Evolutionary conservation across 2,888 invertebrate genomes (phyloP).

Genomic region (Drosophila cognata): DNA sequence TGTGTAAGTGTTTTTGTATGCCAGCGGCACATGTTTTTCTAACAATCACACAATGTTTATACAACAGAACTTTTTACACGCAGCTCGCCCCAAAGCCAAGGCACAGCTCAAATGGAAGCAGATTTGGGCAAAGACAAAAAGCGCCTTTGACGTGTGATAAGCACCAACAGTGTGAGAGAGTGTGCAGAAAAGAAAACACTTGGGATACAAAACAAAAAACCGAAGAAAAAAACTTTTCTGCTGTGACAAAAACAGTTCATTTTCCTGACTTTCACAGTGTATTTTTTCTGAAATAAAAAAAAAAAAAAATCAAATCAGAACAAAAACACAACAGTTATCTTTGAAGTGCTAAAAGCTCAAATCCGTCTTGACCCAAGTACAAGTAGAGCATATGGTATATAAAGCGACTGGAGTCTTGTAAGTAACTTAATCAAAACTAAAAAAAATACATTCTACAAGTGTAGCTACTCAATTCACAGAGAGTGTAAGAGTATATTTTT

Average conservation of each 20-base stretch:
- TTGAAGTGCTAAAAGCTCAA: constrained; percentile 41
- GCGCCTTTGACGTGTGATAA: constrained; percentile 80
- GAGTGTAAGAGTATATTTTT: too few relatives aligned
- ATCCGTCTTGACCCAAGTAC: constrained; percentile 18
- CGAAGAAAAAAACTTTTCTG: constrained; percentile 55
- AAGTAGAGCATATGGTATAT: background rate
- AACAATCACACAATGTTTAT: constrained; percentile 80
- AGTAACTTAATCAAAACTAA: constrained; percentile 15
- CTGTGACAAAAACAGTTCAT: constrained; percentile 72
- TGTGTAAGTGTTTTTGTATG: constrained; percentile 39
- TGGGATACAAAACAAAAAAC: constrained; percentile 29
- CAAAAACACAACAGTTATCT: constrained; percentile 30
- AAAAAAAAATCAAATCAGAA: constrained; percentile 48
- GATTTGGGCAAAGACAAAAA: constrained; percentile 79
- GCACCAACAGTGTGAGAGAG: constrained; percentile 32
- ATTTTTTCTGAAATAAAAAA: background rate
- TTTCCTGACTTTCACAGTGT: constrained; percentile 19
- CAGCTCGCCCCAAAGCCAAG: constrained; percentile 26
- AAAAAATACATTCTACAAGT: background rate
- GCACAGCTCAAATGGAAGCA: constrained; percentile 74
- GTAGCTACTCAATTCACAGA: background rate
- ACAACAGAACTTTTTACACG: constrained; percentile 78
- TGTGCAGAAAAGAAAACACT: constrained; percentile 63
- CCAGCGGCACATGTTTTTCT: constrained; percentile 77
- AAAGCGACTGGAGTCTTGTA: background rate